Evolutionary conservation across 2,113 vertebrate genomes (phyloP).

Genomic region (Panurus biarmicus): DNA sequence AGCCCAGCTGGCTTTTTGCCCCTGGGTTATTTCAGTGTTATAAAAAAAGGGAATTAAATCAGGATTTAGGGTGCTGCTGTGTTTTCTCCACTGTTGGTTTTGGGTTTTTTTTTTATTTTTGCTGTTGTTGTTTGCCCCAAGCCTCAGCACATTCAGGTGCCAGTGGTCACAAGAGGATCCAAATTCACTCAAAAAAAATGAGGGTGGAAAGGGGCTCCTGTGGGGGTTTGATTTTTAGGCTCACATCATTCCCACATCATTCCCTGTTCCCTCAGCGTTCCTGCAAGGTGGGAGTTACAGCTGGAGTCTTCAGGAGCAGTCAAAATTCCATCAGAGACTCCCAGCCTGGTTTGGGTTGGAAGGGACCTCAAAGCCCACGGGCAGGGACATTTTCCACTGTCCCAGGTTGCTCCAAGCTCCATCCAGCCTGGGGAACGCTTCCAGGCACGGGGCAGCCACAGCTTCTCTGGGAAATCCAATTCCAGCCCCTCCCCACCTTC

Average conservation of each 20-base stretch:
- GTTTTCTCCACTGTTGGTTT: background rate
- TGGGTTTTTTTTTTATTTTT: background rate
- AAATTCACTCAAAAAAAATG: background rate
- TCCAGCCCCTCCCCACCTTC: background rate
- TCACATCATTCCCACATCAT: accelerated
- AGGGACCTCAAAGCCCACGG: background rate
- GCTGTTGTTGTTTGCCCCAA: background rate
- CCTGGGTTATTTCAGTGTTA: background rate
- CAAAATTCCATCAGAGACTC: background rate
- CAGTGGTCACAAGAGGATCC: background rate
- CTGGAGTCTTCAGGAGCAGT: background rate
- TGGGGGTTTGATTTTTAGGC: background rate
- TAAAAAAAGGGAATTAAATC: background rate
- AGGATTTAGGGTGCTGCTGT: background rate
- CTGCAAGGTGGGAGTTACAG: background rate
- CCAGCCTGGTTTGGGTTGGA: background rate
- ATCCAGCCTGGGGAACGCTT: background rate
- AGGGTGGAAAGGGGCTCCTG: background rate
- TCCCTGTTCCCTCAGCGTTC: background rate
- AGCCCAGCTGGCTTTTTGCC: background rate
- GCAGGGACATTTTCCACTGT: background rate
- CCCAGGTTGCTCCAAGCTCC: background rate
- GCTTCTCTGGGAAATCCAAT: background rate
- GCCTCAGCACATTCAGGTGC: background rate
- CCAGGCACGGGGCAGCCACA: background rate